Evolutionary conservation across 2,113 vertebrate genomes (phyloP).

Genomic region (Odocoileus virginianus): DNA sequence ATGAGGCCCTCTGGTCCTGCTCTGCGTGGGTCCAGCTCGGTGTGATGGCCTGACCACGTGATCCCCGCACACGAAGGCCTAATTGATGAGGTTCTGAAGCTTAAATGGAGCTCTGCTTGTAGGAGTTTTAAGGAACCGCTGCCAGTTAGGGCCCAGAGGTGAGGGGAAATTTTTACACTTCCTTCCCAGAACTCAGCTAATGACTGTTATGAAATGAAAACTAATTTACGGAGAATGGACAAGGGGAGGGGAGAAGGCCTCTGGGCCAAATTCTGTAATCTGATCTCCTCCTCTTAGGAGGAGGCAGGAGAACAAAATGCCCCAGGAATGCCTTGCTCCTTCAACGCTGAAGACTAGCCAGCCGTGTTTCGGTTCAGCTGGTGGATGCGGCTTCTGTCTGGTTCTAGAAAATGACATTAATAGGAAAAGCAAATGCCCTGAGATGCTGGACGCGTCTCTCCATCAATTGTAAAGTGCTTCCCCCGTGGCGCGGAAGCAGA

Average conservation of each 20-base stretch:
- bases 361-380: neutral
- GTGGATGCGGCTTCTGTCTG: neutral
- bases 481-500: neutral
- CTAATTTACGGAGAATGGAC: slow-evolving; percentile 68
- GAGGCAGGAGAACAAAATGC: neutral
- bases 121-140: slow-evolving; percentile 58
- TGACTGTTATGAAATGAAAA: slow-evolving; percentile 72
- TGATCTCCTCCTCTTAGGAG: slow-evolving; percentile 56
- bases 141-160: slow-evolving; percentile 73
- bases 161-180: slow-evolving; percentile 78
- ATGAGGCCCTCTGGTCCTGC: slow-evolving; percentile 78
- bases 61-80: slow-evolving; percentile 65
- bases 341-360: neutral
- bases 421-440: neutral
- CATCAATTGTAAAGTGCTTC: neutral
- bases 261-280: slow-evolving; percentile 59
- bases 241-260: neutral
- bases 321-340: slow-evolving; percentile 2
- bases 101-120: slow-evolving; percentile 75
- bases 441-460: neutral
- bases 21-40: neutral
- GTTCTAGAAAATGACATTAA: neutral
- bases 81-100: slow-evolving; percentile 81
- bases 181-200: slow-evolving; percentile 74
- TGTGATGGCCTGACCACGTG: slow-evolving; percentile 41